phyloP scores from a whole-genome alignment of 2,888 invertebrate genomes.

The Amblyjoppa fuscipennis region DNA sequence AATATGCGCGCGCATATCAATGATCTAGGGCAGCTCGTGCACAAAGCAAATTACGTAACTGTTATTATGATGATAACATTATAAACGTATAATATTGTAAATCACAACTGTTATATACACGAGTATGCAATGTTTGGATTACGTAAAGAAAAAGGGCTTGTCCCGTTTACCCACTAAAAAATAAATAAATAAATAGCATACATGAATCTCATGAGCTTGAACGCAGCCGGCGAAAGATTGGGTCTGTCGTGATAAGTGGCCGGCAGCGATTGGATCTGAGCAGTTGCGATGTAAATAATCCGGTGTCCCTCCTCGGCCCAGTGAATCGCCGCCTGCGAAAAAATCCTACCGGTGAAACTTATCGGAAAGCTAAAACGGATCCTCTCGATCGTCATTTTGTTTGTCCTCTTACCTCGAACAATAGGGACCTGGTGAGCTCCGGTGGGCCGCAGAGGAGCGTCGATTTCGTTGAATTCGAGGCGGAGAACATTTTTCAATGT shows the following conservation, averaged over 20 bases:
- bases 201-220: conserved; percentile 82
- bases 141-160: too few species aligned
- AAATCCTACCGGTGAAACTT: not conserved
- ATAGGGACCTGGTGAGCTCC: conserved; percentile 76
- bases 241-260: conserved; percentile 79
- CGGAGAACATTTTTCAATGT: conserved; percentile 60
- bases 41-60: not conserved
- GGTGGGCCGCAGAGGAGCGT: conserved; percentile 76
- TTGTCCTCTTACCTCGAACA: conserved; percentile 78
- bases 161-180: too few species aligned
- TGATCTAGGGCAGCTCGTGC: not conserved
- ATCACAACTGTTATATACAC: too few species aligned
- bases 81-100: too few species aligned
- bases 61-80: too few species aligned
- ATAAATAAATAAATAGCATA: conserved; percentile 68
- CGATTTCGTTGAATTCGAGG: conserved; percentile 58
- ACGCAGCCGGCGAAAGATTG: conserved; percentile 75
- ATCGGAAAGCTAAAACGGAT: not conserved
- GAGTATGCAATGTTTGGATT: too few species aligned
- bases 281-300: conserved; percentile 79
- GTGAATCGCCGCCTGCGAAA: conserved; percentile 79
- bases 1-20: conserved; percentile 22
- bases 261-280: conserved; percentile 77
- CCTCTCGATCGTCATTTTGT: not conserved
- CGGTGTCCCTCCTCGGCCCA: conserved; percentile 81